Evolutionary conservation across 1,140 invertebrate genomes (phyloP), one percentile per base, ranked within the genome.

Genomic region (Cotesia chilonis): DNA sequence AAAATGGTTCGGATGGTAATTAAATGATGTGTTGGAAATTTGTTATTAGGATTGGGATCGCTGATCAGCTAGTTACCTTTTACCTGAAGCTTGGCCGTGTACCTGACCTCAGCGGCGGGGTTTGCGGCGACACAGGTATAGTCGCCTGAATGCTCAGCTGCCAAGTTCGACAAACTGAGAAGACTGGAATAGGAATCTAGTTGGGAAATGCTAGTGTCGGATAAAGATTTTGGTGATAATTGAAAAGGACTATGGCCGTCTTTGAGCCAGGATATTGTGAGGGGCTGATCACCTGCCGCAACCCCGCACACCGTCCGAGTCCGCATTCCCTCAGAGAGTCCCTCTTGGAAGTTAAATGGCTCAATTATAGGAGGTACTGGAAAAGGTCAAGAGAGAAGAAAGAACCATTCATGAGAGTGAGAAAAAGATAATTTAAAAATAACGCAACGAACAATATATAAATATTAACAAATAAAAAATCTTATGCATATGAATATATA

Each of bases 231-330:
- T 72, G 89, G 88, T 73, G 90, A 88, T 76, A 94, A 82, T 54
- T 90, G 89, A 77, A 86, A 84, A 4, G 85, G 85, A 76, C 36
- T 82, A 77, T 89, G 88, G 79, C 90, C 92, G 83, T 94, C 92
- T 89, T 94, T 94, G 67, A 93, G 90, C 92, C 93, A 94, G 83
- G 89, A 89, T 82, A 94, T 91, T 76, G 89, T 90, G 37, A 94
- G 84, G 54, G 93, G 93, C 74, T 91, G 89, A 86, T 94, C 93
- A 76, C 93, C 93, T 79, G 92, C 91, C 84, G 92, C 93, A 77
- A 95, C 93, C 77, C 93, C 92, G 88, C 94, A 96, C 77, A 95
- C 92, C 80, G 94, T 91, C 78, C 93, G 91, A 63, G 94, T 94
- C 83, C 94, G 90, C 89, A 94, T 93, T 82, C 93, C 94, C 89